Evolutionary conservation across 1,140 invertebrate genomes (phyloP).

Genomic region (Cryptotermes secundus): DNA sequence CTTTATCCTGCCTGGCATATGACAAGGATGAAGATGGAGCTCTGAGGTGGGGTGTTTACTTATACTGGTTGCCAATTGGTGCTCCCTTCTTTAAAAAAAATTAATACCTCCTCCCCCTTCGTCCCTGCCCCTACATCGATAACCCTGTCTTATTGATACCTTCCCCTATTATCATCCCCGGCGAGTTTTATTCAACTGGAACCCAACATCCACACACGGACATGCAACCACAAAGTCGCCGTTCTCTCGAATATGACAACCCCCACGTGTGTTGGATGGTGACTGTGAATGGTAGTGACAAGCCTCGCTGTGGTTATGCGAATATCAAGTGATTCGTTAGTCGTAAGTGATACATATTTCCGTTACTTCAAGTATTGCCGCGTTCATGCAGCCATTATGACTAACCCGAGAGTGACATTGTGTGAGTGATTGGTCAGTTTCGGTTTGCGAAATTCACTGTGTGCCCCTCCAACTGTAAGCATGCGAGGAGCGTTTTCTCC

Average conservation of each 20-base stretch:
- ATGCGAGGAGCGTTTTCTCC: background rate
- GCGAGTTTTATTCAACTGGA: background rate
- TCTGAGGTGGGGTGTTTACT: background rate
- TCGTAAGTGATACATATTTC: background rate
- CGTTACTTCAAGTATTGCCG: background rate
- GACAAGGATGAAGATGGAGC: background rate
- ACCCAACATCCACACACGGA: background rate
- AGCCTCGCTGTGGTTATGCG: background rate
- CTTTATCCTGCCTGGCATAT: background rate
- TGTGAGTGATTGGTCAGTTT: background rate
- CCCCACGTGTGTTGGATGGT: background rate
- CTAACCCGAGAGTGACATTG: background rate
- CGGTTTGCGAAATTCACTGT: background rate
- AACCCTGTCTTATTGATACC: slow-evolving; percentile 15
- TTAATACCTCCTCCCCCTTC: background rate
- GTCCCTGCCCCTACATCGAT: background rate
- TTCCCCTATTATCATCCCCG: slow-evolving; percentile 7
- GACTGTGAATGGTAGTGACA: background rate
- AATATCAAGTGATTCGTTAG: background rate
- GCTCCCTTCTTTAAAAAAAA: slow-evolving; percentile 20
- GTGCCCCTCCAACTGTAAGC: background rate
- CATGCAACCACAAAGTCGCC: background rate
- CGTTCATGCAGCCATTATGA: background rate
- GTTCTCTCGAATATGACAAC: no score
- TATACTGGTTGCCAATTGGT: background rate